phyloP scores from a whole-genome alignment of 2,113 vertebrate species.

The Tachysurus vachellii region DNA sequence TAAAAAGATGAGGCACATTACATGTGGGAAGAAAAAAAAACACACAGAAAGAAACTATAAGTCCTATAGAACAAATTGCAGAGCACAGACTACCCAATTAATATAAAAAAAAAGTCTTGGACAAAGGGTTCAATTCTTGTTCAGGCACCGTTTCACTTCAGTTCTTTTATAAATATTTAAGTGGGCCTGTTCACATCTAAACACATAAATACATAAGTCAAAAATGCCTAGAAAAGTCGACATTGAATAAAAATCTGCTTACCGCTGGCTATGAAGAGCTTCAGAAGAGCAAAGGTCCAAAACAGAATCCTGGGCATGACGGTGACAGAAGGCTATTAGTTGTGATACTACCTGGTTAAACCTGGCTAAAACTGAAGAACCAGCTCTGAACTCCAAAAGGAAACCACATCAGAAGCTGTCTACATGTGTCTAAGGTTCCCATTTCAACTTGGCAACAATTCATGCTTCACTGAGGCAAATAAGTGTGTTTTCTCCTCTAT shows the following conservation, averaged over 20 bases:
- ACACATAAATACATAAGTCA: not conserved
- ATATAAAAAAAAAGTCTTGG: not conserved
- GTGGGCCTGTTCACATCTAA: not conserved
- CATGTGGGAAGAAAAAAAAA: not conserved
- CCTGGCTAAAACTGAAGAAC: not conserved
- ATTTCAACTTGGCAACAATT: conserved; percentile 56
- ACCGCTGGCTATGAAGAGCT: conserved; percentile 55
- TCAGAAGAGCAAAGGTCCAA: conserved; percentile 50
- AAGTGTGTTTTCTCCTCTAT: not conserved
- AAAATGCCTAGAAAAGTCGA: not conserved
- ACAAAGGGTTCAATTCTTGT: not conserved
- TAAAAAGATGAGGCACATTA: not conserved
- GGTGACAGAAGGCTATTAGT: not conserved
- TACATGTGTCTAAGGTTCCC: conserved; percentile 56
- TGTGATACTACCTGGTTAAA: not conserved
- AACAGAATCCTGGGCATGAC: conserved; percentile 46
- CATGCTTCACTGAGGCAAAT: conserved; percentile 54
- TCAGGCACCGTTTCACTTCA: not conserved
- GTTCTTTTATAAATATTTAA: not conserved
- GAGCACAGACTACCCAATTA: not conserved
- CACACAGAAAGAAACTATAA: not conserved
- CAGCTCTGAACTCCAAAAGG: conserved; percentile 16
- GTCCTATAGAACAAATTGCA: not conserved
- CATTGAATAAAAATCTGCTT: conserved; percentile 48
- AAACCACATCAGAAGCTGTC: conserved; percentile 32